A percentile compares a stretch with the other conserved stretches of the same genome.
phyloP scores from a whole-genome alignment of 2,113 vertebrate genomes.

The Nibea coibor region DNA sequence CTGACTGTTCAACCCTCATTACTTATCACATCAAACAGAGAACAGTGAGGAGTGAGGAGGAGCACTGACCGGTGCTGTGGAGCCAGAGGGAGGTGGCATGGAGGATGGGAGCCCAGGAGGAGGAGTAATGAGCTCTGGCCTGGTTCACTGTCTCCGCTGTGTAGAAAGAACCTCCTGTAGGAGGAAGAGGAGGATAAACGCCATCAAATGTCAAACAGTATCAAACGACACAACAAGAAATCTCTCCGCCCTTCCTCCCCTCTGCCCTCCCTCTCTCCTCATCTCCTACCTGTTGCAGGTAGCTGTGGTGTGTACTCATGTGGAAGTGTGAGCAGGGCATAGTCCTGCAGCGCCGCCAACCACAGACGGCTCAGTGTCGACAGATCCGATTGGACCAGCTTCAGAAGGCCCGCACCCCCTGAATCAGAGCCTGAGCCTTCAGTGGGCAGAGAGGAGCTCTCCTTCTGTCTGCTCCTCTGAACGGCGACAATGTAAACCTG shows the following conservation, averaged over 20 bases:
- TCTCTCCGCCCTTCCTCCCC: no score
- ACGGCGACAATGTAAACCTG: slow-evolving; percentile 94
- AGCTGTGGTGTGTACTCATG: slow-evolving; percentile 86
- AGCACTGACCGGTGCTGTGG: slow-evolving; percentile 84
- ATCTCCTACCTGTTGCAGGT: slow-evolving; percentile 86
- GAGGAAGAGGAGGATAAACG: slow-evolving; percentile 8
- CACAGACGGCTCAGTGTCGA: slow-evolving; percentile 90
- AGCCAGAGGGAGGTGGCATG: slow-evolving; percentile 94
- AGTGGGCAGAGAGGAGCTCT: slow-evolving; percentile 61
- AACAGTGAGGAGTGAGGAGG: background rate
- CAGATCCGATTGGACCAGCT: slow-evolving; percentile 89
- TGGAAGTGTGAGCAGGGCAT: slow-evolving; percentile 90
- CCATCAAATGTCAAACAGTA: no score
- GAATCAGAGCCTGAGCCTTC: slow-evolving; percentile 63
- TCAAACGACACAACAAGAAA: no score
- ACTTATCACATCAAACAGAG: background rate
- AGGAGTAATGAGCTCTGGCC: slow-evolving; percentile 88
- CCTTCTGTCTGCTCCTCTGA: slow-evolving; percentile 82
- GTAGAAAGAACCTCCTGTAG: slow-evolving; percentile 91
- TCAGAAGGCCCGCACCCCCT: slow-evolving; percentile 82
- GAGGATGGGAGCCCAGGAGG: slow-evolving; percentile 91
- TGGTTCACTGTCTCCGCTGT: slow-evolving; percentile 89
- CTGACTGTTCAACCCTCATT: background rate
- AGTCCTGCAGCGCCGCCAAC: slow-evolving; percentile 92
- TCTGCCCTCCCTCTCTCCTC: no score